Conservation (phyloP, 2,888 invertebrate genomes). For the Leptarthrus brevirostris region DNA sequence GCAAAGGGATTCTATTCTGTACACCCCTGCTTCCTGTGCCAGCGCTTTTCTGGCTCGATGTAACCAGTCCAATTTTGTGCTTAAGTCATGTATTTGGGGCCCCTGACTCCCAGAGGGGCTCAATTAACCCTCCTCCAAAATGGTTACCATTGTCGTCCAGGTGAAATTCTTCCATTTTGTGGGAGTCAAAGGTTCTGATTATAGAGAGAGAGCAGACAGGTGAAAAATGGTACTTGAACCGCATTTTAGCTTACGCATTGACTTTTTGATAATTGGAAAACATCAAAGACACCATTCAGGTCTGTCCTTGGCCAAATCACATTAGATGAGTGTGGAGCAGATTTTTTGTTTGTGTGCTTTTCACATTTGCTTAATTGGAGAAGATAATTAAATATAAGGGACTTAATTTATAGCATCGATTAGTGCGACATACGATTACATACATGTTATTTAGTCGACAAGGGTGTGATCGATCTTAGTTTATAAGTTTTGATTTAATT, state of each 20-base stretch:
- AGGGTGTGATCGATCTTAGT: too few species aligned
- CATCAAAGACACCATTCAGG: conserved; percentile 11
- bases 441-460: too few species aligned
- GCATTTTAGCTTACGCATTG: conserved; percentile 34
- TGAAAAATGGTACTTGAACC: conserved; percentile 29
- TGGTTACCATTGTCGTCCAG: conserved; percentile 41
- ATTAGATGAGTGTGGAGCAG: neutral
- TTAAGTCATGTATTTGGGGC: conserved; percentile 35
- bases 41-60: neutral
- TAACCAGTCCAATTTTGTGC: conserved; percentile 37
- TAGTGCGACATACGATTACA: too few species aligned
- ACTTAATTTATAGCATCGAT: too few species aligned
- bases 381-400: neutral
- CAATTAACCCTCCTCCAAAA: conserved; percentile 40
- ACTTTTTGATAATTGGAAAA: conserved; percentile 33
- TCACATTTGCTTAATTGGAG: conserved; percentile 4
- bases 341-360: conserved; percentile 10
- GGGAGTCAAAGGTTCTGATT: conserved; percentile 35
- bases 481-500: too few species aligned
- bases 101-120: conserved; percentile 23
- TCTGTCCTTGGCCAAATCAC: neutral
- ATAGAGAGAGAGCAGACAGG: conserved; percentile 26
- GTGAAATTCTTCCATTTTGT: conserved; percentile 24
- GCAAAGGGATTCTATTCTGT: conserved; percentile 3
- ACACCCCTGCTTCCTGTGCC: neutral